Percentiles rank a stretch among this genome's conserved stretches.
Evolutionary conservation across 2,113 vertebrate genomes (phyloP).

Genomic region (Rana temporaria): DNA sequence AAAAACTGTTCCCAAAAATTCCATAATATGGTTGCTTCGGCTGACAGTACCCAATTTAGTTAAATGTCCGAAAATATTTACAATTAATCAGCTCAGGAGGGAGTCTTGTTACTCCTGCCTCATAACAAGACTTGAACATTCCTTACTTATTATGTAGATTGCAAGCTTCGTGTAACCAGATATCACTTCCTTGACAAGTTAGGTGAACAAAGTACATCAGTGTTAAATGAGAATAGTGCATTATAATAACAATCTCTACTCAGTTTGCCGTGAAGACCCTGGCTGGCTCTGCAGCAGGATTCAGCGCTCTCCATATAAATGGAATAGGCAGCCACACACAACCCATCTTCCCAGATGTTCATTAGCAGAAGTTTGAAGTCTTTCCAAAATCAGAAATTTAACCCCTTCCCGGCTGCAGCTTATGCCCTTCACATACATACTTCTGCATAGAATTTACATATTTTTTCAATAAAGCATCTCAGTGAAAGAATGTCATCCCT

Average conservation of each 20-base stretch:
- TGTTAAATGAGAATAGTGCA: slow-evolving; percentile 3
- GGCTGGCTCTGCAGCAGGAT: slow-evolving; percentile 26
- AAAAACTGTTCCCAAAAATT: no score
- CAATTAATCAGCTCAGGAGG: not conserved
- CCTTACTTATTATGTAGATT: slow-evolving; percentile 6
- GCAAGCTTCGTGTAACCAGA: slow-evolving; percentile 3
- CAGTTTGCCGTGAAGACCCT: slow-evolving; percentile 18
- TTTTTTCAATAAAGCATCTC: slow-evolving; percentile 46
- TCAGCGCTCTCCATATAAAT: slow-evolving; percentile 31
- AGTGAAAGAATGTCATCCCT: slow-evolving; percentile 51
- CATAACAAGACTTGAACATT: not conserved
- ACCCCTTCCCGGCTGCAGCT: slow-evolving; percentile 20
- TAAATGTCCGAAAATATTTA: not conserved
- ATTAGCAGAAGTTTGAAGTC: slow-evolving; percentile 40
- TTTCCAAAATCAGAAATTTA: slow-evolving; percentile 47
- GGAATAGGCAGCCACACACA: slow-evolving; percentile 39
- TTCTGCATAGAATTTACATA: slow-evolving; percentile 49
- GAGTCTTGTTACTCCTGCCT: not conserved
- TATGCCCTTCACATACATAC: slow-evolving; percentile 33
- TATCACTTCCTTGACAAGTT: slow-evolving; percentile 7
- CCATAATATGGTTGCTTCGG: not conserved
- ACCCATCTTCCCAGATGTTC: slow-evolving; percentile 40
- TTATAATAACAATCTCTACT: not conserved
- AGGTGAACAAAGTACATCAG: slow-evolving; percentile 11
- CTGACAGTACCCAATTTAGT: not conserved